These are phyloP conservation scores for Dolichoris vasculosae DNA, from an alignment of 1,140 invertebrate species.

Conservation along the genomic window DNA sequence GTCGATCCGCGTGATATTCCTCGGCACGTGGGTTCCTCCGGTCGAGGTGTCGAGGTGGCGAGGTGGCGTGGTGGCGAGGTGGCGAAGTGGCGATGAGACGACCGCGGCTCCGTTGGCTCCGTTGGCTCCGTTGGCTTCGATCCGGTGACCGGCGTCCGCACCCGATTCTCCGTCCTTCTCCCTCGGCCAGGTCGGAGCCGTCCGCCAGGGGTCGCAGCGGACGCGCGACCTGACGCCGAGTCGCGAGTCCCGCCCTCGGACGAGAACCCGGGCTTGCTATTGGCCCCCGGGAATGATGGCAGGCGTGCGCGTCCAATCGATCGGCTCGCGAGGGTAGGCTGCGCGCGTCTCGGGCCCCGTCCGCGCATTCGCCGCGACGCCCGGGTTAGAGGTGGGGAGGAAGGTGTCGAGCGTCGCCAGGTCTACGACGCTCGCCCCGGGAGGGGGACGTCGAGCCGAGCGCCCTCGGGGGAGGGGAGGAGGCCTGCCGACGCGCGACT, in stretches of 20 bases:
- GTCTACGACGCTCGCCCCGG: not conserved
- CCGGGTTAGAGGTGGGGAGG: conserved; percentile 20
- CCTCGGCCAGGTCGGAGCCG: not conserved
- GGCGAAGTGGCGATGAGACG: too few relatives aligned
- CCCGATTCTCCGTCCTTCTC: not conserved
- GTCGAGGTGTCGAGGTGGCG: too few relatives aligned
- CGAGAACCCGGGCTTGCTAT: conserved; percentile 54
- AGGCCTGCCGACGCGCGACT: not conserved
- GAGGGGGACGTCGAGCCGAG: conserved; percentile 38
- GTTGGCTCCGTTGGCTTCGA: too few relatives aligned
- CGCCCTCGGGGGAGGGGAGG: not conserved
- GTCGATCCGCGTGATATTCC: too few relatives aligned
- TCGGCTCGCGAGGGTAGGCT: conserved; percentile 55
- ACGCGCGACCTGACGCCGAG: conserved; percentile 53
- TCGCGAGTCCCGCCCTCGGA: conserved; percentile 55
- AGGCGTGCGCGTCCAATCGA: conserved; percentile 71
- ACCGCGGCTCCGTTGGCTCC: too few relatives aligned
- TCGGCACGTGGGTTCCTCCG: too few relatives aligned
- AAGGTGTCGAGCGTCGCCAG: too few relatives aligned
- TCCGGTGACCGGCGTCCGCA: conserved; percentile 49
- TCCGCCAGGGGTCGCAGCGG: conserved; percentile 63
- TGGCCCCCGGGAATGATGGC: conserved; percentile 71
- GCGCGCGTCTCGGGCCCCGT: conserved; percentile 40
- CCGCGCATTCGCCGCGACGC: conserved; percentile 55
- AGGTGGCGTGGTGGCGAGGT: too few relatives aligned